Evolutionary conservation across 2,113 vertebrate genomes (phyloP), one percentile per base, ranked within the genome.

Genomic region (Antennarius striatus): DNA sequence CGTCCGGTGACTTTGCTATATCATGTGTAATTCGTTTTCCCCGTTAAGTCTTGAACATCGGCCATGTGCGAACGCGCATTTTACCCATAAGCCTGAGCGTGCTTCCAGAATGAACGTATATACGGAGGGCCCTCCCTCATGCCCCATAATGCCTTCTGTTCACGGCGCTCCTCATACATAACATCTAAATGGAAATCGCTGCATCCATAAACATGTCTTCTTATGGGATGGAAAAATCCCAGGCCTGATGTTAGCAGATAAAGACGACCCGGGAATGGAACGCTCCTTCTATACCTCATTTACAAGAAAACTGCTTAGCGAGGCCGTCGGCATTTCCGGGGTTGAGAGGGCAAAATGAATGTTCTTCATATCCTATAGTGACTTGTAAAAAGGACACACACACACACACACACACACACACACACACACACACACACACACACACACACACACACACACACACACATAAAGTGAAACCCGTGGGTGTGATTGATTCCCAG

Each of bases 241-340:
- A 82, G 70, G 73, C 68, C 81, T 87, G 92, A 92, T 91, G 82
- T 82, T 75, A 87, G 79, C 63, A 81, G 83, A 90, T 88, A 85
- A 85, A 79, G 39, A 71, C 76, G 51, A 75, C 82, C 60, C 79
- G 56, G 67, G 79, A 81, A 81, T 84, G 68, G 73, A 86, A 80
- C 59, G 54, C 40, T 58, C 82, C 88, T 87, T 89, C 81, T 89
- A 87, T 92, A 91, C 84, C 89, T 91, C 92, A 93, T 92, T 93
- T 91, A 92, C 76, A 88, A 89, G 86, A 84, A 89, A 83, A 93
- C 68, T 77, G 81, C 86, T 93, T 92, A 93, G 86, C n/a, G 78
- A 73, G 73, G 79, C 81, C 82, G 70, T 78, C 86, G 90, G 89
- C 80, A 93, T 93, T 92, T 92, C 92, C 91, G 76, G 90, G 90